These are phyloP conservation scores for Panthera tigris DNA, from an alignment of 2,113 vertebrate genomes.

Conservation along the genomic window DNA sequence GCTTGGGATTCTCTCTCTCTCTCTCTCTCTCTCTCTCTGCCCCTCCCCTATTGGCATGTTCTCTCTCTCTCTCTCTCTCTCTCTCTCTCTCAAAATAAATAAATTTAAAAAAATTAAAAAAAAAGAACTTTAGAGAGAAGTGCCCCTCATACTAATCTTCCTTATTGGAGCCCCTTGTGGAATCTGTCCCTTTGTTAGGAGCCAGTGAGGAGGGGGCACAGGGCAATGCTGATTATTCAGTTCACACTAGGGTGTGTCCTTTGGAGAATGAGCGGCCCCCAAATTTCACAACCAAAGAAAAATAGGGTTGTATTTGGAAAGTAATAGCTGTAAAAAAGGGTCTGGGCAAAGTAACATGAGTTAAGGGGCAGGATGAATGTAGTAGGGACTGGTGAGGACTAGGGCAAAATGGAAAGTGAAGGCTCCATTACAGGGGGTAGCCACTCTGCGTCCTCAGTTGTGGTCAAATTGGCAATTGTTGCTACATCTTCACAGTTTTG, in stretches of 20 bases:
- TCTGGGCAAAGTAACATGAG: not conserved
- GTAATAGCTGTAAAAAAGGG: not conserved
- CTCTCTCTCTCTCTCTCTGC: no score
- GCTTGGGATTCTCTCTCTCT: no score
- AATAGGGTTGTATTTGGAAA: not conserved
- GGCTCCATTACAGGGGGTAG: no score
- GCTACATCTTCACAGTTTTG: not conserved
- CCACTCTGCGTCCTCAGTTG: not conserved
- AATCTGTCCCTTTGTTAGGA: not conserved
- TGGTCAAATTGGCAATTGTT: not conserved
- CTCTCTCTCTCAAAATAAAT: no score
- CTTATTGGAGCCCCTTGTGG: not conserved
- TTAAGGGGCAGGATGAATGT: not conserved
- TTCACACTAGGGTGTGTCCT: not conserved
- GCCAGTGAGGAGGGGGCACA: not conserved
- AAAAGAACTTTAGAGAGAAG: not conserved
- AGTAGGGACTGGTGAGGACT: not conserved
- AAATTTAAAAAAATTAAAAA: no score
- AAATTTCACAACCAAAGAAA: not conserved
- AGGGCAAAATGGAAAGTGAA: not conserved
- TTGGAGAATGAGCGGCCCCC: not conserved
- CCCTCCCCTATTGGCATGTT: no score
- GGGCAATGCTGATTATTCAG: not conserved
- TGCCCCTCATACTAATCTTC: not conserved
- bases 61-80: no score